phyloP scores from a whole-genome alignment of 2,888 invertebrate genomes.

The Periphyllus acericola region DNA sequence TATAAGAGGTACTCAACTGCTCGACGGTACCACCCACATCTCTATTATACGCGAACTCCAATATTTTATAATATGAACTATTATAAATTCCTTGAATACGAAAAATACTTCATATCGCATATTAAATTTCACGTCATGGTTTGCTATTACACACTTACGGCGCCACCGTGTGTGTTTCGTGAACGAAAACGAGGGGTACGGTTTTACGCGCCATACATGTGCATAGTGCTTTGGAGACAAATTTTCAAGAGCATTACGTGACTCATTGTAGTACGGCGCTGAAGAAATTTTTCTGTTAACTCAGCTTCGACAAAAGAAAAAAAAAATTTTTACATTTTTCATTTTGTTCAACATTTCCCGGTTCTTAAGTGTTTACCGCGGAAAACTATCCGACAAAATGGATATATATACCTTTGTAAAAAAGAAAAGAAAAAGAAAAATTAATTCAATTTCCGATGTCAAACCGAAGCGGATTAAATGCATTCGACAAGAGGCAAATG shows the following conservation, averaged over 20 bases:
- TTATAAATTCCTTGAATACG: constrained; percentile 1
- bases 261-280: background rate
- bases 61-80: background rate
- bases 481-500: background rate
- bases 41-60: background rate
- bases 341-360: background rate
- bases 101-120: background rate
- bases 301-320: background rate
- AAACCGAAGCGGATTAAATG: background rate
- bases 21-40: background rate
- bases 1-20: background rate
- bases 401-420: too few species aligned
- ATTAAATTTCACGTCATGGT: background rate
- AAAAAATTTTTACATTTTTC: background rate
- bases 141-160: background rate
- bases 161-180: background rate
- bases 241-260: background rate
- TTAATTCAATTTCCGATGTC: background rate
- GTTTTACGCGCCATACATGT: background rate
- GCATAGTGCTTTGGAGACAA: background rate
- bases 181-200: background rate
- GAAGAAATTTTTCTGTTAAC: background rate
- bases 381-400: background rate
- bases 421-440: background rate
- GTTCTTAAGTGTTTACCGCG: background rate